Evolutionary conservation across 2,888 invertebrate genomes (phyloP).

Genomic region (Phalera bucephala): DNA sequence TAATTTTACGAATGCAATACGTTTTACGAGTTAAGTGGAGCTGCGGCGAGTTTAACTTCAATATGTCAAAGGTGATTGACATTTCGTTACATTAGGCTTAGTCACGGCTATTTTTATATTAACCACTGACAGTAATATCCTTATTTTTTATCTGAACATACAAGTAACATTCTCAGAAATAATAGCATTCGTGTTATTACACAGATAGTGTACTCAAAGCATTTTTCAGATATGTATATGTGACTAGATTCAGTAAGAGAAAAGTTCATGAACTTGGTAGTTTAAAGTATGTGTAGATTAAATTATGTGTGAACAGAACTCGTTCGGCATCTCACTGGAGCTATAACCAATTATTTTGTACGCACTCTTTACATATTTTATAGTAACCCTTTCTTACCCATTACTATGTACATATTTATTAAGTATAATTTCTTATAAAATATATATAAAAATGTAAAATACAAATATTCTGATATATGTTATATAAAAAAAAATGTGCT

Average conservation of each 20-base stretch:
- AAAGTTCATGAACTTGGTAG: background rate
- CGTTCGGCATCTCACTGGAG: too few relatives aligned
- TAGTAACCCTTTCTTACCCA: too few relatives aligned
- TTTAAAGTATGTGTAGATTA: too few relatives aligned
- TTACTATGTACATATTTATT: too few relatives aligned
- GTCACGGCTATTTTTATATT: constrained; percentile 5
- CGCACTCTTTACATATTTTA: too few relatives aligned
- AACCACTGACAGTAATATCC: constrained; percentile 25
- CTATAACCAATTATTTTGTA: too few relatives aligned
- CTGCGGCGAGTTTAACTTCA: background rate
- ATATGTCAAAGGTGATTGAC: constrained; percentile 24
- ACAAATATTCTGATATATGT: too few relatives aligned
- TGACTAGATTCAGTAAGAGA: constrained; percentile 8
- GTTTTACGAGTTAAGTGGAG: background rate
- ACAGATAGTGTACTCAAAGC: constrained; percentile 38
- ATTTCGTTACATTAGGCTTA: constrained; percentile 12
- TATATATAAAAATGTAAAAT: too few relatives aligned
- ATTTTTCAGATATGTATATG: constrained; percentile 39
- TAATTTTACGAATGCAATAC: too few relatives aligned
- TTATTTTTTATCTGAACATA: constrained; percentile 41
- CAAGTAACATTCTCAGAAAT: constrained; percentile 18
- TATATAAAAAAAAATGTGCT: too few relatives aligned
- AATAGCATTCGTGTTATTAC: constrained; percentile 12
- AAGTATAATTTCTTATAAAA: too few relatives aligned
- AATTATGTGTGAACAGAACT: too few relatives aligned